Conservation (phyloP, 2,113 vertebrate species). For the Electrona antarctica region DNA sequence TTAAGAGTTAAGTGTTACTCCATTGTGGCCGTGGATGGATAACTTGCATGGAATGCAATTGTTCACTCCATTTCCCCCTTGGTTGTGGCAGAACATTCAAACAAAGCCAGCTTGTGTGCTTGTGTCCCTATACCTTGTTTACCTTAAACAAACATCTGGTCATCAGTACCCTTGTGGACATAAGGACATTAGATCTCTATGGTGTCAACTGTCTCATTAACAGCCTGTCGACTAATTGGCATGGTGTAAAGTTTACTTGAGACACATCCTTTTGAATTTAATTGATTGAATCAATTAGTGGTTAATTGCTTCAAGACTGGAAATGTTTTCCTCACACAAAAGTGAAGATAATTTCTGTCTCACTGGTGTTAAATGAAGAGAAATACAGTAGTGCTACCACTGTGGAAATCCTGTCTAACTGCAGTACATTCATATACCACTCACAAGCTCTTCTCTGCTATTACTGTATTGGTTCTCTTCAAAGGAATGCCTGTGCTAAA, state of each 20-base stretch:
- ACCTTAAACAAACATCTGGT: conserved; percentile 58
- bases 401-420: not conserved
- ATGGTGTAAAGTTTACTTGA: not conserved
- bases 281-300: not conserved
- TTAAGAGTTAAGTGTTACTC: not conserved
- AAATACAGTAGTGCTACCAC: not conserved
- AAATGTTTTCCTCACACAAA: not conserved
- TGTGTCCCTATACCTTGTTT: conserved; percentile 45
- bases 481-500: not conserved
- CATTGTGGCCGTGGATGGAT: conserved; percentile 3
- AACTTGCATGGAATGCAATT: not conserved
- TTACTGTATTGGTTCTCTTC: not conserved
- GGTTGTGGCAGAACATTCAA: conserved; percentile 17
- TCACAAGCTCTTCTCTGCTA: not conserved
- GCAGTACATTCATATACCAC: not conserved
- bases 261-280: not conserved
- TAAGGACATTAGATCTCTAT: conserved; percentile 9
- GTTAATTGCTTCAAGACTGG: not conserved
- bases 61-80: conserved; percentile 27
- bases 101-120: conserved; percentile 23
- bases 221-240: not conserved
- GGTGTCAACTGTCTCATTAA: not conserved
- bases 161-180: conserved; percentile 38
- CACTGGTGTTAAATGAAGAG: not conserved
- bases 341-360: not conserved